Evolutionary conservation across 2,113 vertebrate genomes (phyloP).

Genomic region (Parus major): DNA sequence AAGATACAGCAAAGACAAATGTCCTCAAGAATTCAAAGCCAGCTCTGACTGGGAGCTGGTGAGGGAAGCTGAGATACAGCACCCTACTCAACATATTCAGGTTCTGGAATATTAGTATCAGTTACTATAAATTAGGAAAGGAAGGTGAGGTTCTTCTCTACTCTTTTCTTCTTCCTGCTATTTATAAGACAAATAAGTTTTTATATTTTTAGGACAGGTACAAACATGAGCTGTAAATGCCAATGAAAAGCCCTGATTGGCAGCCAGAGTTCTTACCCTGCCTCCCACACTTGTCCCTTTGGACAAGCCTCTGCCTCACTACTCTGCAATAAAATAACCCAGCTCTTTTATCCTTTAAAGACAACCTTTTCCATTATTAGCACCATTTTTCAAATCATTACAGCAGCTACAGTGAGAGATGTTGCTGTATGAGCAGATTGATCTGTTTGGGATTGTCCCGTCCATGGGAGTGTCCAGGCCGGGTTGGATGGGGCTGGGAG

Average conservation of each 20-base stretch:
- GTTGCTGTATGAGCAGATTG: accelerated
- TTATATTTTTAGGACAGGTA: neutral
- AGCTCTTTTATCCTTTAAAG: neutral
- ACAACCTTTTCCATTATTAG: neutral
- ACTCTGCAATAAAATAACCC: neutral
- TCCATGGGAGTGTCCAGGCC: neutral
- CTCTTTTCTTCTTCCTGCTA: neutral
- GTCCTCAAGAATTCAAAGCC: neutral
- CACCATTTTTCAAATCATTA: neutral
- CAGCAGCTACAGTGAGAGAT: accelerated
- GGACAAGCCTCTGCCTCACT: neutral
- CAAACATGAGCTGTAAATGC: constrained; percentile 7
- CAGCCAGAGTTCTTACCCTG: neutral
- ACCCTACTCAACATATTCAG: neutral
- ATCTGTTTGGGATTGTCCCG: neutral
- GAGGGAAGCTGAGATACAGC: neutral
- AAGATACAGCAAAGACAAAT: neutral
- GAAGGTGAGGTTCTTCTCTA: neutral
- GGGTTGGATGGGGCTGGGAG: neutral
- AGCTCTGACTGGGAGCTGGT: neutral
- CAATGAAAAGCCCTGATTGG: neutral
- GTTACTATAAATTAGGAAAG: neutral
- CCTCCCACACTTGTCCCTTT: neutral
- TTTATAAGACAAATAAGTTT: neutral
- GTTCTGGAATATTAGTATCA: neutral